A percentile compares a stretch with the other conserved stretches of the same genome.
These are phyloP conservation scores for Eupithecia tripunctaria DNA, from an alignment of 2,888 invertebrate genomes.

Conservation along the genomic window DNA sequence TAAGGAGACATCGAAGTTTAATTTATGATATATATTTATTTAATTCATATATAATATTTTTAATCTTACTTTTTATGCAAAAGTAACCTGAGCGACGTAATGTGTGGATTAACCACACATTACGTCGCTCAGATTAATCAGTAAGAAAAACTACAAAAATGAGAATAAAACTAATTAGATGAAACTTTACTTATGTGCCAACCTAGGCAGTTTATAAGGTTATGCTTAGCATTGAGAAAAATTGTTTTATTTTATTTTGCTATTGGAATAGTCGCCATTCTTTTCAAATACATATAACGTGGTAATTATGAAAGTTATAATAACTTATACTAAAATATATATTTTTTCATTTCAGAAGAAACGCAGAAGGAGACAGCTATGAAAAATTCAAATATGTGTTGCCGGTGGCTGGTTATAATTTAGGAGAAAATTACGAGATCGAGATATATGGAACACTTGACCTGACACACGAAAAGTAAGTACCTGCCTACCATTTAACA, in stretches of 20 bases:
- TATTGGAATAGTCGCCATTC: neutral
- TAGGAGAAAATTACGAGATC: constrained; percentile 11
- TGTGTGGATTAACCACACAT: neutral
- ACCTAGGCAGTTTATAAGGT: neutral
- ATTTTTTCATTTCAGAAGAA: constrained; percentile 15
- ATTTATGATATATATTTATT: too few species aligned
- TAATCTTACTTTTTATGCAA: neutral
- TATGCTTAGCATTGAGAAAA: neutral
- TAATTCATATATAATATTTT: neutral
- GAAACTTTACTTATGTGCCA: neutral
- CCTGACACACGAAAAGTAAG: constrained; percentile 26
- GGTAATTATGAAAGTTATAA: neutral
- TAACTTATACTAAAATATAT: neutral
- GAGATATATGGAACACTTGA: constrained; percentile 18
- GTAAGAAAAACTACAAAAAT: neutral
- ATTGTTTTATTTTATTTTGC: neutral
- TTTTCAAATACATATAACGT: neutral
- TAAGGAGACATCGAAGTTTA: too few species aligned
- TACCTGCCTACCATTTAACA: neutral
- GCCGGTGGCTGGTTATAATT: constrained; percentile 11
- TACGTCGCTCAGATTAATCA: neutral
- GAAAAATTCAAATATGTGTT: constrained; percentile 17
- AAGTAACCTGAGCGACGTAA: too few species aligned
- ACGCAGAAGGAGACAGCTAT: neutral
- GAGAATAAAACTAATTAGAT: neutral